Conservation (phyloP, 2,113 vertebrate species). For the Aspidoscelis tigris region DNA sequence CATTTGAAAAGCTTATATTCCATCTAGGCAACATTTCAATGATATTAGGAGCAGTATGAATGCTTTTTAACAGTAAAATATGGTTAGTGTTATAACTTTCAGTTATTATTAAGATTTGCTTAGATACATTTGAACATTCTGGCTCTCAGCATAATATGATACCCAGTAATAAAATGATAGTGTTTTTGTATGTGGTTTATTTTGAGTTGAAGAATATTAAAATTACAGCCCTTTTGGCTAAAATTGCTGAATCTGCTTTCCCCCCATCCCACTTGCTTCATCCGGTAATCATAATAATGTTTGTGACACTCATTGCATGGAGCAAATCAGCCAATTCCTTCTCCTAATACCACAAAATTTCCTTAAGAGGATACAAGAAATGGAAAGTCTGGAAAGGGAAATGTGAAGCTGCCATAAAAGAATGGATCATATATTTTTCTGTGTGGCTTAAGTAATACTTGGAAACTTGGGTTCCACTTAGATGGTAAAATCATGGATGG, state of each 20-base stretch:
- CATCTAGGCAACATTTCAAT: slow-evolving; percentile 33
- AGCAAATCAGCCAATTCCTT: slow-evolving; percentile 55
- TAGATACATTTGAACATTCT: slow-evolving; percentile 45
- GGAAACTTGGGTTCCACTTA: not conserved
- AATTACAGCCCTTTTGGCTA: slow-evolving; percentile 53
- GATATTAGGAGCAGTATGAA: slow-evolving; percentile 4
- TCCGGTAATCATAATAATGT: slow-evolving; percentile 46
- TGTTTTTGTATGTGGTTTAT: slow-evolving; percentile 60
- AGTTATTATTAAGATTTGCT: slow-evolving; percentile 34
- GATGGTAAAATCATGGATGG: not conserved
- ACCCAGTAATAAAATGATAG: slow-evolving; percentile 41
- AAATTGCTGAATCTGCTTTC: slow-evolving; percentile 56
- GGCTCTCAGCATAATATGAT: slow-evolving; percentile 30
- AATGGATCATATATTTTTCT: slow-evolving; percentile 18
- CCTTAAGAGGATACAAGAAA: slow-evolving; percentile 36
- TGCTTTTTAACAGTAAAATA: slow-evolving; percentile 33
- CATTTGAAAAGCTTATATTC: slow-evolving; percentile 8
- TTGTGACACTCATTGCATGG: slow-evolving; percentile 46
- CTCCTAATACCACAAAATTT: slow-evolving; percentile 31
- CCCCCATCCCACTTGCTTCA: slow-evolving; percentile 34
- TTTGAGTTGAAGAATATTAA: slow-evolving; percentile 48
- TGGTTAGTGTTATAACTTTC: slow-evolving; percentile 35
- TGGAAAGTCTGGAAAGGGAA: slow-evolving; percentile 10
- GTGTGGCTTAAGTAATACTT: not conserved
- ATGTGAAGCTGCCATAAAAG: not conserved